Evolutionary conservation across 2,888 invertebrate genomes (phyloP).

Genomic region (Lycia hirtaria): DNA sequence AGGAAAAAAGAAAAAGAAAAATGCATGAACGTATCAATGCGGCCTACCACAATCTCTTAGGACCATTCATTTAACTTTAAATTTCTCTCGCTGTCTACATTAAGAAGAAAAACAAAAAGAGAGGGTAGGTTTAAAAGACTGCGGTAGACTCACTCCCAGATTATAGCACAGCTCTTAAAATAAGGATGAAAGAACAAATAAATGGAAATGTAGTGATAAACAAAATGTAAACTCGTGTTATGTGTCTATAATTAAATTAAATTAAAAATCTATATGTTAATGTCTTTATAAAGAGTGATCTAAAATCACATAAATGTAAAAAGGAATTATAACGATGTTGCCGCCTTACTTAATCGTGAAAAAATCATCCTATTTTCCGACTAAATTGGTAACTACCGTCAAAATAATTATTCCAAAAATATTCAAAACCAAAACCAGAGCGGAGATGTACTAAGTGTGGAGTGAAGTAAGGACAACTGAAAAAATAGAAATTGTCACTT

Average conservation of each 20-base stretch:
- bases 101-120: background rate
- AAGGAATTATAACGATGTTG: constrained; percentile 77
- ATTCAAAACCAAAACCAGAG: too few relatives aligned
- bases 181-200: constrained; percentile 51
- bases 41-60: background rate
- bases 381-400: constrained; percentile 34
- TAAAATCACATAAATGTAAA: constrained; percentile 76
- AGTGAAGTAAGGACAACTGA: background rate
- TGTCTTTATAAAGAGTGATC: constrained; percentile 83
- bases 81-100: background rate
- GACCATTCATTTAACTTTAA: background rate
- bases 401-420: constrained; percentile 13
- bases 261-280: constrained; percentile 78
- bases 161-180: constrained; percentile 56
- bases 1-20: constrained; percentile 62
- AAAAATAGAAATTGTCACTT: background rate
- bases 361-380: constrained; percentile 47
- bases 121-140: background rate
- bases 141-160: constrained; percentile 3
- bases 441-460: too few relatives aligned
- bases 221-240: constrained; percentile 45
- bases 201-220: constrained; percentile 76
- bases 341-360: constrained; percentile 62
- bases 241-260: constrained; percentile 70
- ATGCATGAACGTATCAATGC: constrained; percentile 64